These are phyloP conservation scores for Trematocara nigrifrons DNA, from an alignment of 2,113 vertebrate species.

Conservation along the genomic window DNA sequence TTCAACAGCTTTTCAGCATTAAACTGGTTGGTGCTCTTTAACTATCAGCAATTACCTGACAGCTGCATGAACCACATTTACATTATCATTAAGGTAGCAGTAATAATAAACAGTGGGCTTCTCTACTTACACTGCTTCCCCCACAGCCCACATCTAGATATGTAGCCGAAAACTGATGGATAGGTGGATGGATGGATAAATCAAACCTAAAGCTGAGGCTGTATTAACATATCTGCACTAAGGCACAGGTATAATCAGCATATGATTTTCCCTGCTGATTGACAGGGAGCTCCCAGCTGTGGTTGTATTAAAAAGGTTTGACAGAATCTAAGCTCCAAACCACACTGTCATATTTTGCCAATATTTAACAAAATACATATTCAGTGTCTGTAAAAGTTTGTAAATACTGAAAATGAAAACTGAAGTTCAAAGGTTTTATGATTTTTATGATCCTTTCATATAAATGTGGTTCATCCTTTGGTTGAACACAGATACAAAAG, in stretches of 20 bases:
- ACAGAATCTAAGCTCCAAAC: neutral
- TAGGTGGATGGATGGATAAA: neutral
- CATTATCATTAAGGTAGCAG: neutral
- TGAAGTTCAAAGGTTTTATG: neutral
- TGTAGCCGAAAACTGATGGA: neutral
- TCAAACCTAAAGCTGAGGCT: neutral
- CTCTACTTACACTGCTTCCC: neutral
- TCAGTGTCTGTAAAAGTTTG: neutral
- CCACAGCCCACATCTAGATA: neutral
- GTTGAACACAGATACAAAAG: neutral
- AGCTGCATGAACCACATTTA: neutral
- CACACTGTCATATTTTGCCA: neutral
- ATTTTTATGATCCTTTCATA: neutral
- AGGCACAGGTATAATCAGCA: neutral
- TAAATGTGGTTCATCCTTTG: neutral
- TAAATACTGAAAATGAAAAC: neutral
- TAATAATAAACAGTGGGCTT: neutral
- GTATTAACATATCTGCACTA: neutral
- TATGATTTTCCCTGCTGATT: neutral
- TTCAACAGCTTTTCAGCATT: neutral
- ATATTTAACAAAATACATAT: neutral
- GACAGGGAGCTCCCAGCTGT: neutral
- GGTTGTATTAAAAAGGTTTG: neutral
- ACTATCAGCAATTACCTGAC: neutral
- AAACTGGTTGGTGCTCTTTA: neutral